These are phyloP conservation scores for Tridacna crocea DNA, from an alignment of 2,888 invertebrate species.

Conservation along the genomic window DNA sequence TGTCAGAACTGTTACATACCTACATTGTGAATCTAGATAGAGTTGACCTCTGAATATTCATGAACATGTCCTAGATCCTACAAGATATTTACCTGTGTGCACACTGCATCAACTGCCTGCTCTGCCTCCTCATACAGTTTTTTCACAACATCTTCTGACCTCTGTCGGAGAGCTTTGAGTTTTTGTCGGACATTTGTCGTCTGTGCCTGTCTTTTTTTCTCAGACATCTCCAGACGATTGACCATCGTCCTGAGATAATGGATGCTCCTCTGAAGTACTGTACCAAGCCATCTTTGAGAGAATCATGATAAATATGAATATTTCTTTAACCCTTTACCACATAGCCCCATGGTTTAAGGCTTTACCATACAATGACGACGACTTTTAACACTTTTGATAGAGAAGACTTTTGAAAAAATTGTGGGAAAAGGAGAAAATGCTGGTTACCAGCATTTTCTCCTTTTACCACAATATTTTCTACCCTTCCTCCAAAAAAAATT, in stretches of 20 bases:
- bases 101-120: constrained; percentile 46
- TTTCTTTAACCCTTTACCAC: no score
- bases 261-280: constrained; percentile 67
- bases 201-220: constrained; percentile 64
- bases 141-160: constrained; percentile 57
- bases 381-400: not conserved
- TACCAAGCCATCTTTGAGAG: constrained; percentile 72
- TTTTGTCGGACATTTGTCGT: constrained; percentile 57
- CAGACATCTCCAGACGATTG: constrained; percentile 64
- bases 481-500: no score
- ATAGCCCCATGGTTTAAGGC: not conserved
- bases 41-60: no score
- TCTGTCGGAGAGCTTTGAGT: constrained; percentile 58
- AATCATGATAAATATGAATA: not conserved
- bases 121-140: constrained; percentile 56
- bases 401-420: not conserved
- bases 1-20: no score
- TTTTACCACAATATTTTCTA: no score
- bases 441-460: no score
- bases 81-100: constrained; percentile 38
- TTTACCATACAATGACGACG: no score
- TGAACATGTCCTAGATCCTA: not conserved
- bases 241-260: constrained; percentile 71
- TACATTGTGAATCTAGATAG: no score
- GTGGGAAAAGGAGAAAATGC: no score